Evolutionary conservation across 1,140 invertebrate species (phyloP), one percentile per base, ranked within the genome.

Genomic region (Lucilia sericata): DNA sequence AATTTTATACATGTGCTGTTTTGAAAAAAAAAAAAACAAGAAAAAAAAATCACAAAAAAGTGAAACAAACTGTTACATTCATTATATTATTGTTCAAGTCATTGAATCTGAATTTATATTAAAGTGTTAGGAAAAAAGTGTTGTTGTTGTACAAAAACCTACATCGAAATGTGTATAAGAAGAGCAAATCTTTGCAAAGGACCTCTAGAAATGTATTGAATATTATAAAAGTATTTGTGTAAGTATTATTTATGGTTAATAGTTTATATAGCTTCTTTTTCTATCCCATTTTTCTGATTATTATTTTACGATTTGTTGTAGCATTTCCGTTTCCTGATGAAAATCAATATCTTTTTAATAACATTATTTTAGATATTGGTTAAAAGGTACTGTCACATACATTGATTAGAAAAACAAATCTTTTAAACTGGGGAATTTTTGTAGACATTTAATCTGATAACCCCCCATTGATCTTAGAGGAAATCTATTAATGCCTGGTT

Each of bases 51-150:
- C 25, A 30, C 25, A 55, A 12, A 55, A 55, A 12, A 51, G 5
- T 5, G 14, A 17, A 60, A 60, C 55, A 60, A 60, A 60, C 14
- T 60, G 55, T 60, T 17, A 60, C 55, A 60, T 60, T 60, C 55
- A 60, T 60, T 60, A 60, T n/a, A 60, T 60, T 60, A n/a, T 60
- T 60, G 14, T 17, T n/a, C 55, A 60, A 60, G n/a, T 60, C 55
- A 60, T 14, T 60, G 14, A 14, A 60, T 60, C 13, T n/a, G 0
- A 17, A 60, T 60, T 17, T 55, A 14, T 60, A 60, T n/a, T 60
- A 60, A 60, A 60, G 55, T n/a, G 14, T 42, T 60, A 60, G 51
- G 3, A 14, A 7, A 60, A 60, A n/a, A n/a, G 55, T 60, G 17
- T 60, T n/a, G 14, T 12, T 60, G 14, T 60, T 60, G 13, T 55